Conservation (phyloP, 2,888 invertebrate genomes). For the Perizoma flavofasciatum region DNA sequence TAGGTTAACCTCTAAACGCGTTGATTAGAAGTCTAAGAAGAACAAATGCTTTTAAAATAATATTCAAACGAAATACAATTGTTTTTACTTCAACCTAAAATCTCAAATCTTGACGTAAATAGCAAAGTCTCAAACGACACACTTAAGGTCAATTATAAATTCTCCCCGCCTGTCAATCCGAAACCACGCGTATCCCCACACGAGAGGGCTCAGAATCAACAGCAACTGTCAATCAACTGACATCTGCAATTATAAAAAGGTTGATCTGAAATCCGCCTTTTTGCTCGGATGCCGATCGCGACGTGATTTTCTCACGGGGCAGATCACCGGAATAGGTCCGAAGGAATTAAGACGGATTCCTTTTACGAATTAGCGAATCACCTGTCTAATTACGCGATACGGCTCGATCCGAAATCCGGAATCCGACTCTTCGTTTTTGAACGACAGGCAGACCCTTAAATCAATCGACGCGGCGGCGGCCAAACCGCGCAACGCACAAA, state of each 20-base stretch:
- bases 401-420: conserved; percentile 54
- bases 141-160: conserved; percentile 31
- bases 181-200: conserved; percentile 33
- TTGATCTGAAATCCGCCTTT: conserved; percentile 62
- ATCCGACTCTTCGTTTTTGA: conserved; percentile 44
- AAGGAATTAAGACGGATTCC: conserved; percentile 72
- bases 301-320: conserved; percentile 81
- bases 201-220: conserved; percentile 52
- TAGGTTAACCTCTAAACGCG: no score
- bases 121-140: conserved; percentile 14
- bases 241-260: conserved; percentile 56
- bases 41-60: no score
- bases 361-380: conserved; percentile 80
- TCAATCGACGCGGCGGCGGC: conserved; percentile 37
- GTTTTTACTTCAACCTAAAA: no score
- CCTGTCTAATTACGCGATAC: conserved; percentile 77
- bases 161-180: conserved; percentile 33
- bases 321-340: conserved; percentile 54
- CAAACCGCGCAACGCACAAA: conserved; percentile 36
- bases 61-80: no score
- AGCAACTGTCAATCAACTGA: conserved; percentile 56
- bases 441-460: conserved; percentile 34
- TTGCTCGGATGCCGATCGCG: conserved; percentile 76
- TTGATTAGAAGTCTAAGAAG: no score
- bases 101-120: no score